Base-by-base conservation (phyloP, 2,113 vertebrate species). In the Capricornis sumatraensis region DNA sequence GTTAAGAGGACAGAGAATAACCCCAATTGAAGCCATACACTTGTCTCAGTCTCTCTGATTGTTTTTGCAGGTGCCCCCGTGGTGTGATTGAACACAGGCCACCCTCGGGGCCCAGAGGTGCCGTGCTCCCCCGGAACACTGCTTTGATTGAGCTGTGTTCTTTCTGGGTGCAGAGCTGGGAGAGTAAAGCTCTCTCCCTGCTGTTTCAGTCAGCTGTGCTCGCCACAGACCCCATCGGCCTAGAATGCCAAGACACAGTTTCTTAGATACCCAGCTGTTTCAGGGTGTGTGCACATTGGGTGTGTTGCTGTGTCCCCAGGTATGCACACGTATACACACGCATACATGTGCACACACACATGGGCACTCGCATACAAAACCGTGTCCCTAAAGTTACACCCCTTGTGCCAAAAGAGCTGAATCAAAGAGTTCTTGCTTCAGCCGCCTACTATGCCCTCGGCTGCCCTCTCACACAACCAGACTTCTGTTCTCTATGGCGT, bases 11-110 rank as follows among this genome's bases (percentile, higher is more conserved):
- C 52, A 86, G 90, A 87, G 58, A 58, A 58, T 13, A 50, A 11
- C 50, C 57, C 33, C 40, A n/a, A 12, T 28, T 6, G 2, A 7
- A 50, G n/a, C 3, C 16, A 0, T 27, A n/a, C 7, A 10, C 19
- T 3, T 7, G 33, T 33, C 5, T 83, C 40, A 14, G 43, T 50
- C 40, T 62, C 19, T 78, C 47, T 6, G 16, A 1, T 25, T 33
- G 13, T 27, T 76, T 30, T 7, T 64, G 33, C 16, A 43, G 11
- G 36, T 6, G 13, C 64, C 23, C 17, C 30, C 1, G 0, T 17
- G 11, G 45, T 14, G 3, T 12, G 17, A 17, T 74, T 86, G n/a
- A 28, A 47, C 19, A 17, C 45, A 57, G 45, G 53, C 45, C 28
- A 11, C 47, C 36, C 53, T 19, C 0, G 0, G 33, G 57, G 11